A percentile compares a stretch with the other conserved stretches of the same genome.
Evolutionary conservation across 2,888 invertebrate genomes (phyloP).

Genomic region (Eupithecia dodoneata): DNA sequence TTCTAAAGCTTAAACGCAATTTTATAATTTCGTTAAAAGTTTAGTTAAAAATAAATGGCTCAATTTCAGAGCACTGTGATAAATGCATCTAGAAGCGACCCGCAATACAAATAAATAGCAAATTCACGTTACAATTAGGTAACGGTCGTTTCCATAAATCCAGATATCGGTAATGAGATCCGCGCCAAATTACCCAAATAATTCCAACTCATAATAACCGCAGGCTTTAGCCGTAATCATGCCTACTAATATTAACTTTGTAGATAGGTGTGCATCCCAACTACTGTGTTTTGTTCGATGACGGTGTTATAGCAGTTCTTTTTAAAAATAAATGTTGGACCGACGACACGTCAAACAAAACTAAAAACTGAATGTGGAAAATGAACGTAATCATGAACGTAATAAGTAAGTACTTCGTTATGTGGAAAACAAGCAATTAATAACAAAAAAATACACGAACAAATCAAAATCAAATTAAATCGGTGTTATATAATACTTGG

Average conservation of each 20-base stretch:
- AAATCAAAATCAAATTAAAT: no score
- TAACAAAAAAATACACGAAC: no score
- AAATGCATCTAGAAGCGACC: neutral
- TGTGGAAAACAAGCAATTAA: neutral
- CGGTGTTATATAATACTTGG: no score
- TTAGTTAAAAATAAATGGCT: neutral
- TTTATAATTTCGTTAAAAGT: neutral
- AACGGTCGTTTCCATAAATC: conserved; percentile 53
- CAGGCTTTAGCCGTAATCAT: conserved; percentile 11
- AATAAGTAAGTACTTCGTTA: neutral
- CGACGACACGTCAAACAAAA: no score
- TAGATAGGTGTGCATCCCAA: conserved; percentile 2
- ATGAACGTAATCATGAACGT: neutral
- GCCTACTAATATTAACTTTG: conserved; percentile 13
- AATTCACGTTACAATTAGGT: conserved; percentile 53
- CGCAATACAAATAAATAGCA: conserved; percentile 5
- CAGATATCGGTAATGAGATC: conserved; percentile 59
- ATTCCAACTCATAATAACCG: conserved; percentile 43
- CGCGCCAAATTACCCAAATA: conserved; percentile 55
- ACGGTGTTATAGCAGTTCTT: neutral
- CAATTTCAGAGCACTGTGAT: neutral
- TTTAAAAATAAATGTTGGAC: neutral
- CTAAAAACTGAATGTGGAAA: neutral
- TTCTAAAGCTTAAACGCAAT: neutral
- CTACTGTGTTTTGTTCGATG: neutral